Conservation (phyloP, 2,113 vertebrate species). For the Nansenia antarctica region DNA sequence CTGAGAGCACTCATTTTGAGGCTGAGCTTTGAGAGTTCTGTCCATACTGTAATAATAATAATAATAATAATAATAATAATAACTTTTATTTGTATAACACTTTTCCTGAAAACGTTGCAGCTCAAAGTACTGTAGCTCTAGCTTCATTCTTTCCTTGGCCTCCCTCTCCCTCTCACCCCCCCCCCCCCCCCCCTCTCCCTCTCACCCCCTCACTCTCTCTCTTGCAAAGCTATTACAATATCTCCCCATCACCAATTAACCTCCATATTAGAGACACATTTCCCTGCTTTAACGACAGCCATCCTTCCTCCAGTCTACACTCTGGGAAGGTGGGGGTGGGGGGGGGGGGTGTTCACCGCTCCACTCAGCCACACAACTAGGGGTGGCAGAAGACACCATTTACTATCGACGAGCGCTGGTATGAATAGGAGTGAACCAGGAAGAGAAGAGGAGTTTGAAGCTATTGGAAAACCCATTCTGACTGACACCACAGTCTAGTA, state of each 20-base stretch:
- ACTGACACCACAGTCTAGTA: neutral
- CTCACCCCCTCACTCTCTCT: neutral
- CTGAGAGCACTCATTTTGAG: too few relatives aligned
- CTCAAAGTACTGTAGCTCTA: too few relatives aligned
- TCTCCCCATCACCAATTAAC: neutral
- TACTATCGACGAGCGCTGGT: neutral
- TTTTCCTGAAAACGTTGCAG: too few relatives aligned
- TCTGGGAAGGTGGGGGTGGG: neutral
- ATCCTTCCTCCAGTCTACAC: neutral
- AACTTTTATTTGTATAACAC: too few relatives aligned
- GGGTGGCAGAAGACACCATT: conserved; percentile 4
- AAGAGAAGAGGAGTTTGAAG: neutral
- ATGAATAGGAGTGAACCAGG: too few relatives aligned
- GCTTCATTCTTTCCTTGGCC: too few relatives aligned
- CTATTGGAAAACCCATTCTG: neutral
- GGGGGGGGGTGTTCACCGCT: neutral
- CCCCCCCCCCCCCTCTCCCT: neutral
- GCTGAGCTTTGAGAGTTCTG: too few relatives aligned
- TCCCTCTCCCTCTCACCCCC: too few relatives aligned
- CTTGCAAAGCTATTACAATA: too few relatives aligned
- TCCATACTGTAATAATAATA: too few relatives aligned
- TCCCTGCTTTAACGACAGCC: neutral
- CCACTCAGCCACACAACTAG: too few relatives aligned
- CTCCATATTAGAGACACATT: conserved; percentile 9
- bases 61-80: too few relatives aligned